Base-by-base conservation (phyloP, 2,888 invertebrate genomes). In the Oxycera nigricornis region DNA sequence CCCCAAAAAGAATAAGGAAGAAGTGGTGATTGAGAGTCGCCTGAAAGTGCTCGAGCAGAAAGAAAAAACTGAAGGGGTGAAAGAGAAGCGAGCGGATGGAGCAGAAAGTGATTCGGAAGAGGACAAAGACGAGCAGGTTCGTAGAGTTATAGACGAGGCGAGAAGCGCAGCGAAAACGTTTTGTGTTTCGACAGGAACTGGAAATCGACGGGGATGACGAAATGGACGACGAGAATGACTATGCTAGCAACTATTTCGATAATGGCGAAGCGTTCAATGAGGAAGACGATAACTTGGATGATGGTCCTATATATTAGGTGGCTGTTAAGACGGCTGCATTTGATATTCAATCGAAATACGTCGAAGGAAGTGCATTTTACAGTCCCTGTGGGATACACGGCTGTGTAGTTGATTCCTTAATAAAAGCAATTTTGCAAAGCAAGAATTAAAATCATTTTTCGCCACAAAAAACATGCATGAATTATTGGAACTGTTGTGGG, bases 181-280 rank as follows among this genome's bases (percentile, higher is more conserved):
- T 35, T 55, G 6, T 55, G 55, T 31, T 28, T 46, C 55, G 72
- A 11, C 55, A 78, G 76, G 75, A 76, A 55, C 14, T 73, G 76
- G 78, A 80, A 79, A 28, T 80, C 79, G 52, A 82, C 79, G 83
- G 80, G 7, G 94, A 94, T 80, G 92, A 94, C 81, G 94, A 95
- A 84, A 91, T 94, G 89, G 95, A 95, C 82, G 94, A 94, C 81
- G 95, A 94, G 22, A 95, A 94, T 24, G 94, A 95, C 83, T 95
- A 95, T 82, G 92, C 91, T 0, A 93, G 94, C 80, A 94, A 92
- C 81, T 94, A 94, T 82, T 95, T 95, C 83, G 94, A 95, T 82
- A 94, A 94, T 83, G 95, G 94, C 1, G 95, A 95, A 85, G 91
- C 89, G 31, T 94, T 92, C 82, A 94, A 94, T 82, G 94, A 94